Percentiles rank a stretch among this genome's conserved stretches.
phyloP scores from a whole-genome alignment of 2,888 invertebrate species.

The Acronicta aceris region DNA sequence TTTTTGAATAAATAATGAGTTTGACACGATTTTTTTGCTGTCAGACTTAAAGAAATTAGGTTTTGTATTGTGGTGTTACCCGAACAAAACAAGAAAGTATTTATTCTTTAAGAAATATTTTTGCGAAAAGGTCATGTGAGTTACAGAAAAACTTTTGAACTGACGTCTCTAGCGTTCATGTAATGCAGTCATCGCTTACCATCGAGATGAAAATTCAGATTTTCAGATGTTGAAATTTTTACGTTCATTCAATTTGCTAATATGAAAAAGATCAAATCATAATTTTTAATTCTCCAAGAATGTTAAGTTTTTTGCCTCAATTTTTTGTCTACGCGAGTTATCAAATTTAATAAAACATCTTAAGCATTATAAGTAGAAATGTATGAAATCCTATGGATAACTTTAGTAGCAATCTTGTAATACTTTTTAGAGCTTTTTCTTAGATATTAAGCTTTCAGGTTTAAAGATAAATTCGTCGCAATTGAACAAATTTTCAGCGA shows the following conservation, averaged over 20 bases:
- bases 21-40: constrained; percentile 10
- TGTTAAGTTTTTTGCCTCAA: not conserved
- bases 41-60: not conserved
- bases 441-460: constrained; percentile 10
- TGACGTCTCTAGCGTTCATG: no score
- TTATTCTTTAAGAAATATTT: no score
- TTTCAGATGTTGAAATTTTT: no score
- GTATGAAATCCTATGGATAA: not conserved
- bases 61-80: constrained; percentile 1
- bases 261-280: not conserved
- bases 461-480: constrained; percentile 9
- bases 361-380: not conserved
- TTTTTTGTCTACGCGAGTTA: not conserved
- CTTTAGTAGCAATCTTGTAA: constrained; percentile 14
- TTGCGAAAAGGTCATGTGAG: no score
- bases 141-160: no score
- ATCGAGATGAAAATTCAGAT: no score
- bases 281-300: not conserved
- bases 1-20: constrained; percentile 13
- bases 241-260: not conserved
- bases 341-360: constrained; percentile 11
- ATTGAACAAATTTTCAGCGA: constrained; percentile 8
- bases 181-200: no score
- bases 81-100: not conserved
- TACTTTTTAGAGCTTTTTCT: constrained; percentile 8